phyloP scores from a whole-genome alignment of 2,888 invertebrate genomes.

The Amiota mariae region DNA sequence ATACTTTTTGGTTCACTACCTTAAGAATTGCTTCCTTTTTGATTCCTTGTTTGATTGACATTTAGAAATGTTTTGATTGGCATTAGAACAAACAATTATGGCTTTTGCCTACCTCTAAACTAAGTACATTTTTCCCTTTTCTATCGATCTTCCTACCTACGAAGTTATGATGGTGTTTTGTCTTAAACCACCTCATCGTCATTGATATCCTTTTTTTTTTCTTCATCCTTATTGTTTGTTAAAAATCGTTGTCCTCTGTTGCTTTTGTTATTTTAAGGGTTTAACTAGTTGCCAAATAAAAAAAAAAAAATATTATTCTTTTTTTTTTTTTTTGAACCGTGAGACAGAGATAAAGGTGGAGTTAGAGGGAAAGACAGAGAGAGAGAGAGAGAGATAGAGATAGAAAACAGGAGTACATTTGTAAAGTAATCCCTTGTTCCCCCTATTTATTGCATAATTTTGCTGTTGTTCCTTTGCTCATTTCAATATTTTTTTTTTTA shows the following conservation, averaged over 20 bases:
- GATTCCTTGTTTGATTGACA: neutral
- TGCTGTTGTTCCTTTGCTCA: neutral
- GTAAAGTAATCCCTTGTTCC: slow-evolving; percentile 6
- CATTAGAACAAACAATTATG: slow-evolving; percentile 43
- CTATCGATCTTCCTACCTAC: no score
- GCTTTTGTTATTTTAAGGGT: slow-evolving; percentile 36
- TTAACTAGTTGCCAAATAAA: slow-evolving; percentile 41
- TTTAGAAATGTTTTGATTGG: slow-evolving; percentile 49
- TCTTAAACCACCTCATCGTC: no score
- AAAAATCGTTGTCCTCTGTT: neutral
- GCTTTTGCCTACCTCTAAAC: neutral
- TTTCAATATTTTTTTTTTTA: neutral
- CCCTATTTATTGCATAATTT: slow-evolving; percentile 7
- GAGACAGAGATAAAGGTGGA: no score
- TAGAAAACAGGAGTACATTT: neutral
- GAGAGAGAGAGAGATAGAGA: neutral
- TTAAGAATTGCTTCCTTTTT: neutral
- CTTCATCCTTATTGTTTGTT: no score
- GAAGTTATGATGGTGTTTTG: neutral
- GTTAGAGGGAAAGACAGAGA: neutral
- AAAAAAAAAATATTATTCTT: slow-evolving; percentile 9
- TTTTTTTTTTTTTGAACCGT: no score
- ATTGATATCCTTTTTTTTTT: no score
- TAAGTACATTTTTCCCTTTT: no score
- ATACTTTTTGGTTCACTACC: neutral